phyloP scores from a whole-genome alignment of 2,888 invertebrate species.

The Baccha elongata region DNA sequence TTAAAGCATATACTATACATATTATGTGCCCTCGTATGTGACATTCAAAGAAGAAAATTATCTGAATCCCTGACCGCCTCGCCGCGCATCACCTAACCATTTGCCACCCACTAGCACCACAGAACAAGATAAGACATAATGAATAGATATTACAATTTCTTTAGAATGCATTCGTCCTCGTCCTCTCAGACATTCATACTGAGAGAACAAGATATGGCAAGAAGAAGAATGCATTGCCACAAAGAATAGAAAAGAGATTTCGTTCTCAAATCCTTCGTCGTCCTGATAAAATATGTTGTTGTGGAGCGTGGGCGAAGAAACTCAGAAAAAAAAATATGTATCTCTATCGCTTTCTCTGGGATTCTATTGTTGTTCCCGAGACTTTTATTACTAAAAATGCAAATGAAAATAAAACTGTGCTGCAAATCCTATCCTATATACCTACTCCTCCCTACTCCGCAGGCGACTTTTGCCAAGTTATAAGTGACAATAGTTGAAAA shows the following conservation, averaged over 20 bases:
- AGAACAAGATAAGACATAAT: constrained; percentile 56
- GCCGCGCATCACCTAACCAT: too few species aligned
- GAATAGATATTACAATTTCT: constrained; percentile 68
- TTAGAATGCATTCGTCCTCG: constrained; percentile 47
- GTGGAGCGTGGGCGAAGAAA: background rate
- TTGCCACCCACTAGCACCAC: background rate
- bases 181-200: constrained; percentile 13
- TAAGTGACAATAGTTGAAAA: constrained; percentile 72
- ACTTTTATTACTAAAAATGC: constrained; percentile 35
- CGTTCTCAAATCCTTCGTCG: constrained; percentile 47
- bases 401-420: constrained; percentile 31
- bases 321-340: constrained; percentile 18
- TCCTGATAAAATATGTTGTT: constrained; percentile 43
- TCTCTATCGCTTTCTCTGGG: background rate
- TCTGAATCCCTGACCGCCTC: too few species aligned
- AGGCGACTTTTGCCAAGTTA: constrained; percentile 38
- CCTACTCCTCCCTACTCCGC: background rate
- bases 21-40: too few species aligned
- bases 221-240: constrained; percentile 25
- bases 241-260: constrained; percentile 54
- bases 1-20: too few species aligned
- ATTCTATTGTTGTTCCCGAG: constrained; percentile 37
- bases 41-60: too few species aligned
- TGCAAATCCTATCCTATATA: background rate
- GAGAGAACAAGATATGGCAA: background rate